Conservation (phyloP, 2,113 vertebrate genomes). For the Oryzias celebensis region DNA sequence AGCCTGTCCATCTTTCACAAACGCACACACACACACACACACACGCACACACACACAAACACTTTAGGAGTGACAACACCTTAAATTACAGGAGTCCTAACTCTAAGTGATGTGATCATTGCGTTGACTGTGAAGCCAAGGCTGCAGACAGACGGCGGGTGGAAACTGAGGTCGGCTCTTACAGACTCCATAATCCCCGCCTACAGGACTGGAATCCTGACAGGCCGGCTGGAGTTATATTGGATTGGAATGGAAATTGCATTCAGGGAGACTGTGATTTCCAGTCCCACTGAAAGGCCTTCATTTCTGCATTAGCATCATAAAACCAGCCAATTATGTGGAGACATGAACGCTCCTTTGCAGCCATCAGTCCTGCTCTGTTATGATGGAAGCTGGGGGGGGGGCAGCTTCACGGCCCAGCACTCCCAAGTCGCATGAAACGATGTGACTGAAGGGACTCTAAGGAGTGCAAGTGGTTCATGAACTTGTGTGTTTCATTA, state of each 20-base stretch:
- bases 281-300: conserved; percentile 9
- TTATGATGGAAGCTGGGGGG: conserved; percentile 16
- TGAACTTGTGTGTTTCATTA: conserved; percentile 27
- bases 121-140: conserved; percentile 8
- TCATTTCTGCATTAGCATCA: conserved; percentile 37
- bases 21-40: conserved; percentile 16
- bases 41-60: conserved; percentile 5
- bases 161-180: conserved; percentile 17
- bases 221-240: conserved; percentile 15
- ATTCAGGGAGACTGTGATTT: conserved; percentile 9
- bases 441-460: conserved; percentile 27
- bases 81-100: background rate
- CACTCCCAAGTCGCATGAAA: conserved; percentile 39
- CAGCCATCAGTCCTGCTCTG: background rate
- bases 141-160: background rate
- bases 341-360: conserved; percentile 32
- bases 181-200: conserved; percentile 23
- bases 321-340: conserved; percentile 42
- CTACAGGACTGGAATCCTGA: conserved; percentile 3
- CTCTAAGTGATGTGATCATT: background rate
- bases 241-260: conserved; percentile 32
- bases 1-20: conserved; percentile 13
- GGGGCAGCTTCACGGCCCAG: conserved; percentile 22
- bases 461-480: conserved; percentile 25
- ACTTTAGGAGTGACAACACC: background rate